Base-by-base conservation (phyloP, 2,888 invertebrate species). In the Stenchaetothrips biformis region DNA sequence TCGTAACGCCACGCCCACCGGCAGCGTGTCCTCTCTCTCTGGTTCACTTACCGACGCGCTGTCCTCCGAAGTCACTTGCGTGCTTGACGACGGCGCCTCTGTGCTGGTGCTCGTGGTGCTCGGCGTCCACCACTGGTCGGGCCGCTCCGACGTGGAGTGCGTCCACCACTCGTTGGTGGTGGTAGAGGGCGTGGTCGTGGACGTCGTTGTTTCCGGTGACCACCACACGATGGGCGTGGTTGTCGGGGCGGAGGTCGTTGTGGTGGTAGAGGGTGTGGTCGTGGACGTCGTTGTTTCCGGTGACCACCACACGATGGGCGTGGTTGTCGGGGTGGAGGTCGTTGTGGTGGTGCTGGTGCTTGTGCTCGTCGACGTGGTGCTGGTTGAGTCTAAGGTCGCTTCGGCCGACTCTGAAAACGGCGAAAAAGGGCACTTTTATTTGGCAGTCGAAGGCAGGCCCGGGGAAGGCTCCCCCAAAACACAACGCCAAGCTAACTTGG, bases 111-210 rank as follows among this genome's bases (percentile, higher is more conserved):
- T 78, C 9, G 82, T 81, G n/a, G 82, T 81, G 8, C 83, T 84
- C n/a, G 79, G 78, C 21, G 81, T 82, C 82, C 81, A 81, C 84
- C 82, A 82, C 74, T 82, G 80, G 48, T 82, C 80, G 7, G 81
- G 81, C 13, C 80, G 87, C 85, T 82, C 85, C 83, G 78, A 84
- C 37, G 86, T 84, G 80, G 86, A 84, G 53, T 83, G 82, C 79
- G 84, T 88, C 47, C 78, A 53, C 78, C 81, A 87, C 86, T 0
- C 86, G 85, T 1, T 82, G 0, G 86, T 85, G 2, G 85, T 85
- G 2, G 85, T 85, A 0, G 85, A 84, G 2, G 84, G 84, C 4
- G 85, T 85, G 25, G 85, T 86, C 2, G 87, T 87, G 9, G 86
- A 86, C 25, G 84, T 84, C 48, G 84, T 84, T 9, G 78, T 81